Evolutionary conservation across 2,113 vertebrate species (phyloP).

Genomic region (Melanostigma gelatinosum): DNA sequence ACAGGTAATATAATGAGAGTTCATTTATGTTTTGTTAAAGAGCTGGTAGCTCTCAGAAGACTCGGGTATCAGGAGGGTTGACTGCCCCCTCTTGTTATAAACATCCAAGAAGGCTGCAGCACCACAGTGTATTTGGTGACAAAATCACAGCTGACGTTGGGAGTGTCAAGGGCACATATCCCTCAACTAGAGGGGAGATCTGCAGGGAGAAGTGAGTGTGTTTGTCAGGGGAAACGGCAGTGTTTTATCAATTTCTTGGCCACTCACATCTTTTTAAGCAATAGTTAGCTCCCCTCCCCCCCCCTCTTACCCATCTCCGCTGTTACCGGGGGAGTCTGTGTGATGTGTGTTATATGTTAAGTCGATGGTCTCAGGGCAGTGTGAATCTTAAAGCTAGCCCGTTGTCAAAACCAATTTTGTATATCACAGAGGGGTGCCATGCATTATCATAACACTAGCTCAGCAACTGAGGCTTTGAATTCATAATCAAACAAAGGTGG

Average conservation of each 20-base stretch:
- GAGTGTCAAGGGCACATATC: conserved; percentile 77
- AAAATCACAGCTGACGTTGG: conserved; percentile 78
- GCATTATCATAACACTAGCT: conserved; percentile 77
- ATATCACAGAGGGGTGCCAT: conserved; percentile 66
- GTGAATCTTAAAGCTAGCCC: conserved; percentile 64
- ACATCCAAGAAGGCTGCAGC: conserved; percentile 54
- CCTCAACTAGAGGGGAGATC: conserved; percentile 69
- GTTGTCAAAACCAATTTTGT: conserved; percentile 80
- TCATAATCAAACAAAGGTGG: conserved; percentile 70
- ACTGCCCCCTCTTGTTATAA: conserved; percentile 58
- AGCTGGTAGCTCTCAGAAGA: conserved; percentile 39
- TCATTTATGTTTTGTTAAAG: conserved; percentile 44
- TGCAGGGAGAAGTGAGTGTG: conserved; percentile 62
- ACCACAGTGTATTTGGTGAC: conserved; percentile 68
- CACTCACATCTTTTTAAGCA: conserved; percentile 70
- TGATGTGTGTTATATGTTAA: conserved; percentile 72
- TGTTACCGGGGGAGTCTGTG: conserved; percentile 33
- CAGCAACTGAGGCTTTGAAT: conserved; percentile 72
- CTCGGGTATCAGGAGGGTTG: conserved; percentile 39
- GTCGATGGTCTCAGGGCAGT: conserved; percentile 62
- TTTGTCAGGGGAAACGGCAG: conserved; percentile 69
- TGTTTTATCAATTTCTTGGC: conserved; percentile 76
- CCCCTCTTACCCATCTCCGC: neutral
- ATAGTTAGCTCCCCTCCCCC: conserved; percentile 24
- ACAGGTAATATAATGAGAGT: conserved; percentile 33